Percentiles rank a stretch among this genome's conserved stretches.
These are phyloP conservation scores for Dolichotis patagonum DNA, from an alignment of 2,113 vertebrate species.

Conservation along the genomic window DNA sequence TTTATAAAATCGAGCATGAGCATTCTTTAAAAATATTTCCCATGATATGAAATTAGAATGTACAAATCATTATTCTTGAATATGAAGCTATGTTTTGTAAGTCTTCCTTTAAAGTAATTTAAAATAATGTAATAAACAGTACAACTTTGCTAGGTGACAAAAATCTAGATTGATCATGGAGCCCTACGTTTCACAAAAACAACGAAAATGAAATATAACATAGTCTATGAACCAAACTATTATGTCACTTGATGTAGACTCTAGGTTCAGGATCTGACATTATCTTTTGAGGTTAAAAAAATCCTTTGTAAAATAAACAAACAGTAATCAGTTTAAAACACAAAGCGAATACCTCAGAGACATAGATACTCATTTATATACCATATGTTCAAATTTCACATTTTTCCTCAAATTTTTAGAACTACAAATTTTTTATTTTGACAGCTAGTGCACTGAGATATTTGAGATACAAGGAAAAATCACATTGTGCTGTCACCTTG, in stretches of 20 bases:
- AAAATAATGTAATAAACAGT: not conserved
- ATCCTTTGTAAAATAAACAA: not conserved
- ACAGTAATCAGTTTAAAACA: not conserved
- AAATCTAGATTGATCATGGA: not conserved
- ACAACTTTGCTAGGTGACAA: not conserved
- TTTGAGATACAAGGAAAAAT: not conserved
- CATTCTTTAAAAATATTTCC: slow-evolving; percentile 29
- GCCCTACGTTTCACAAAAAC: not conserved
- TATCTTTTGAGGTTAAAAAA: not conserved
- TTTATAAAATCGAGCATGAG: slow-evolving; percentile 12
- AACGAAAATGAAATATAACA: not conserved
- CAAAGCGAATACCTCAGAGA: not conserved
- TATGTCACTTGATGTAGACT: not conserved
- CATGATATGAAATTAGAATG: not conserved
- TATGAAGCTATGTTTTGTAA: not conserved
- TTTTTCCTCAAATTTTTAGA: not conserved
- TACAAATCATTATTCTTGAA: not conserved
- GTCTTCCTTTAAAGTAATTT: slow-evolving; percentile 6
- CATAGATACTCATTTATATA: not conserved
- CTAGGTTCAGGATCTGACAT: not conserved
- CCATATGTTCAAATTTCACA: not conserved
- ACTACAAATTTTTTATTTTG: not conserved
- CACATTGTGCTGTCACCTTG: not conserved
- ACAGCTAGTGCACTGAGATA: not conserved
- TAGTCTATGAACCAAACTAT: not conserved